Evolutionary conservation across 2,113 vertebrate genomes (phyloP).

Genomic region (Apteryx mantelli): DNA sequence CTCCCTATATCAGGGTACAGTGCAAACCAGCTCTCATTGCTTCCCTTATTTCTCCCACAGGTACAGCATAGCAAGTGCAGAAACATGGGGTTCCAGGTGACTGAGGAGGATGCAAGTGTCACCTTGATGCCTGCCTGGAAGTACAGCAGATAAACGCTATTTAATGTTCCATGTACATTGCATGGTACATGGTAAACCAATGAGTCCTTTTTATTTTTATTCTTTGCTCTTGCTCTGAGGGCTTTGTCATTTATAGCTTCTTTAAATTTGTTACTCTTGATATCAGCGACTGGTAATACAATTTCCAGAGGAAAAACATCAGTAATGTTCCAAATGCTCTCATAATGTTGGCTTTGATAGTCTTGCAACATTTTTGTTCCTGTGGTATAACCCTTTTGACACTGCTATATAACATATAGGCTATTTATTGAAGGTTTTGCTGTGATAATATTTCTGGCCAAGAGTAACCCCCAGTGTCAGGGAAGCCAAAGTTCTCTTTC

Average conservation of each 20-base stretch:
- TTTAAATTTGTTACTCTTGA: conserved; percentile 72
- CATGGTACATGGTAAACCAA: not conserved
- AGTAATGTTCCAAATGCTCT: conserved; percentile 62
- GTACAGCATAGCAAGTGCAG: not conserved
- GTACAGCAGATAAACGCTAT: not conserved
- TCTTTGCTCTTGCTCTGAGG: conserved; percentile 30
- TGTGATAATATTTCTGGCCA: conserved; percentile 28
- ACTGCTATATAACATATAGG: conserved; percentile 3
- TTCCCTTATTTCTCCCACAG: fast-evolving
- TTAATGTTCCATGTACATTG: not conserved
- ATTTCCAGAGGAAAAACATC: conserved; percentile 55
- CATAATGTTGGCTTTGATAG: conserved; percentile 67
- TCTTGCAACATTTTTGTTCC: conserved; percentile 5
- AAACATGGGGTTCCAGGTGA: not conserved
- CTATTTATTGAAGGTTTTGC: not conserved
- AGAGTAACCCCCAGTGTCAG: not conserved
- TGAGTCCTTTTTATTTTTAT: not conserved
- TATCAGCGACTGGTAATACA: conserved; percentile 69
- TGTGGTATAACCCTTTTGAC: not conserved
- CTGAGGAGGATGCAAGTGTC: not conserved
- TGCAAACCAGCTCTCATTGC: not conserved
- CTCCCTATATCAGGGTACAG: fast-evolving
- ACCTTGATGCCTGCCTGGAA: not conserved
- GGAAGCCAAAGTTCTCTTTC: conserved; percentile 13
- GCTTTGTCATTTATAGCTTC: conserved; percentile 62